phyloP scores from a whole-genome alignment of 2,113 vertebrate genomes.

The Paralichthys olivaceus region DNA sequence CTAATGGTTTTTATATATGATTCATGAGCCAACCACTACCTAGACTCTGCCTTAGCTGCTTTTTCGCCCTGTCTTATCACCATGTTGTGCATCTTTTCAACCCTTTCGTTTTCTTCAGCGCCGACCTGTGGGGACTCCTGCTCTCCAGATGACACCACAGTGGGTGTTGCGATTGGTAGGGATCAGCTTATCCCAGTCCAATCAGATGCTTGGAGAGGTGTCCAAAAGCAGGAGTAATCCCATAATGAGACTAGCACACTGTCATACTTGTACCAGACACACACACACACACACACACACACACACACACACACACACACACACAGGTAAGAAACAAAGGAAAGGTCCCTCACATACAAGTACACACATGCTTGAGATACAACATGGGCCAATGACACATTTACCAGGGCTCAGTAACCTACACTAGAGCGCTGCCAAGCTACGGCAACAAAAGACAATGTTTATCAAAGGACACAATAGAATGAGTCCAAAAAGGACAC shows the following conservation, averaged over 20 bases:
- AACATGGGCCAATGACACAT: conserved; percentile 22
- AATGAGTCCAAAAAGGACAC: not conserved
- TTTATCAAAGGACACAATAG: conserved; percentile 30
- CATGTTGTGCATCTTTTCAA: not conserved
- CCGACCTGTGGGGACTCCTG: conserved; percentile 42
- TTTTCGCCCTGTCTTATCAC: not conserved
- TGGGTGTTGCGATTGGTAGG: conserved; percentile 64
- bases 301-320: not conserved
- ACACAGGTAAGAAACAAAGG: not conserved
- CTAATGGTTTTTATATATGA: conserved; percentile 60
- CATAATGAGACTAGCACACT: conserved; percentile 72
- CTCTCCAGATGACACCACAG: conserved; percentile 67
- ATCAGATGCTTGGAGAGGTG: conserved; percentile 61
- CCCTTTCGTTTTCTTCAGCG: not conserved
- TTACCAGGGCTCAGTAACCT: conserved; percentile 16
- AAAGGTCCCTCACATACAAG: conserved; percentile 17
- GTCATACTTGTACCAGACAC: conserved; percentile 47
- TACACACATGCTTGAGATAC: not conserved
- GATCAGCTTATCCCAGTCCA: conserved; percentile 61
- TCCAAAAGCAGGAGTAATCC: conserved; percentile 64
- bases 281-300: not conserved
- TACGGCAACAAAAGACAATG: not conserved
- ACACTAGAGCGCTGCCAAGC: not conserved
- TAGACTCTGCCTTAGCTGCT: conserved; percentile 23
- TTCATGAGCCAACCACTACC: conserved; percentile 42